Percentiles rank a stretch among this genome's conserved stretches.
Evolutionary conservation across 2,888 invertebrate genomes (phyloP).

Genomic region (Atethmia centrago): DNA sequence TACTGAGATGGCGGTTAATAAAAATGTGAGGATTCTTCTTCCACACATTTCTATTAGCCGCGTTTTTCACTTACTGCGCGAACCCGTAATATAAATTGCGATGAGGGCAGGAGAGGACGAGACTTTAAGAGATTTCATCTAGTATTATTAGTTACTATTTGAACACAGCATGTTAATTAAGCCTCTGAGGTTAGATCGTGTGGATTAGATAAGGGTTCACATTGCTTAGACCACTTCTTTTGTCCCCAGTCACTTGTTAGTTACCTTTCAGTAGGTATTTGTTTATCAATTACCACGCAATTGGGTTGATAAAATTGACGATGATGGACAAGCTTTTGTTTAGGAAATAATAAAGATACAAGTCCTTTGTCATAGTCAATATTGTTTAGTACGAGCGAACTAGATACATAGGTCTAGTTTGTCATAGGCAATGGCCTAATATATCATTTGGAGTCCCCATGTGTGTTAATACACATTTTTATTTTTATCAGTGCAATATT

Average conservation of each 20-base stretch:
- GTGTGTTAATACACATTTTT: constrained; percentile 38
- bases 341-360: constrained; percentile 28
- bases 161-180: background rate
- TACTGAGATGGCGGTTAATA: background rate
- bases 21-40: background rate
- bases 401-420: background rate
- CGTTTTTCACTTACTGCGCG: too few species aligned
- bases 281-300: constrained; percentile 22
- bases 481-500: constrained; percentile 41
- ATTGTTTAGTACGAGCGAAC: background rate
- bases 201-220: background rate
- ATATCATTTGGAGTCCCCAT: constrained; percentile 22
- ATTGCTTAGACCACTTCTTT: constrained; percentile 33
- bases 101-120: background rate
- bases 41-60: too few species aligned
- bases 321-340: constrained; percentile 30
- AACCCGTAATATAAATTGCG: background rate
- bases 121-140: background rate
- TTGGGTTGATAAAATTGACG: constrained; percentile 39
- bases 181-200: background rate
- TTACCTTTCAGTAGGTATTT: constrained; percentile 5
- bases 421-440: background rate
- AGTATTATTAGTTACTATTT: background rate
- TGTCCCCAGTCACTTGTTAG: constrained; percentile 18
- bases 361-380: constrained; percentile 19